A percentile compares a stretch with the other conserved stretches of the same genome.
These are phyloP conservation scores for Eupithecia centaureata DNA, from an alignment of 2,888 invertebrate genomes.

Conservation along the genomic window DNA sequence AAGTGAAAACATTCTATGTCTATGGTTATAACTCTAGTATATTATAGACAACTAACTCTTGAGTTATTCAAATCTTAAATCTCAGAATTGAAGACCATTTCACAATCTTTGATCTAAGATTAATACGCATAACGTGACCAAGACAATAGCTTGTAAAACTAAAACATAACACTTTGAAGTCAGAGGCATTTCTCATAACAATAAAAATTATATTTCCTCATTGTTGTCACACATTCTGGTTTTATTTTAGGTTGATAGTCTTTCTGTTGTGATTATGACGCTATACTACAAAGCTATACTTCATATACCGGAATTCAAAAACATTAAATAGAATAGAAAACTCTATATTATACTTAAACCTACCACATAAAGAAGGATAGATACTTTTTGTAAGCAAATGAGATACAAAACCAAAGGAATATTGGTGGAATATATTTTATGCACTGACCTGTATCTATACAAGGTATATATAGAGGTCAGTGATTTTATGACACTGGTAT, in stretches of 20 bases:
- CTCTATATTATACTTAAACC: too few species aligned
- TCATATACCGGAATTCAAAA: too few species aligned
- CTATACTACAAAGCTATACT: too few species aligned
- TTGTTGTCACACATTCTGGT: background rate
- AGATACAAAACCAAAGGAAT: too few species aligned
- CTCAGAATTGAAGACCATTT: slow-evolving; percentile 1
- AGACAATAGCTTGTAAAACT: slow-evolving; percentile 30
- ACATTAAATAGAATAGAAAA: too few species aligned
- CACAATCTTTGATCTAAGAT: slow-evolving; percentile 8
- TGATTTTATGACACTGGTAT: too few species aligned
- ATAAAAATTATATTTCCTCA: slow-evolving; percentile 1
- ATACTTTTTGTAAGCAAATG: too few species aligned
- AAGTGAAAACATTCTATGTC: too few species aligned
- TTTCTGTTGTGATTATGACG: background rate
- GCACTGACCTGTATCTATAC: too few species aligned
- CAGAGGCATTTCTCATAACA: background rate
- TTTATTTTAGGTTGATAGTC: slow-evolving; percentile 1
- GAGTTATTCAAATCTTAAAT: background rate
- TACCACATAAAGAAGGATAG: too few species aligned
- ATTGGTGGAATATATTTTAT: too few species aligned
- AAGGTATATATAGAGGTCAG: too few species aligned
- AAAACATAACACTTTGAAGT: background rate
- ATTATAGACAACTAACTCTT: background rate
- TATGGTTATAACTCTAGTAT: background rate
- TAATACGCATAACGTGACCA: background rate